Percentiles rank a stretch among this genome's conserved stretches.
Conservation (phyloP, 2,888 invertebrate genomes). For the Dinocampus coccinellae region DNA sequence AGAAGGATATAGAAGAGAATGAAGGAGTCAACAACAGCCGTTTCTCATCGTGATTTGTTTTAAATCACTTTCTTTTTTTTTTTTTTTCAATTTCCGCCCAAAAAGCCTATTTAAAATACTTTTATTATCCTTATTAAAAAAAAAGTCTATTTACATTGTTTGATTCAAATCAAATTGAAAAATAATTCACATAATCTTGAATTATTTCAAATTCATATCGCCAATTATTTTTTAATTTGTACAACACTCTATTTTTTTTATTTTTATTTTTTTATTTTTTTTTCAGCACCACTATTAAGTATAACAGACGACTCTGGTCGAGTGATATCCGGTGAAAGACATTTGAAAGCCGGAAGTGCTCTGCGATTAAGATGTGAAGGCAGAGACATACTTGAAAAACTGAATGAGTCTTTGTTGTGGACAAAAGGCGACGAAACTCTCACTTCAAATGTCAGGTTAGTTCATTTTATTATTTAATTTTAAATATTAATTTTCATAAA, state of each 20-base stretch:
- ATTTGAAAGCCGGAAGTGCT: conserved; percentile 74
- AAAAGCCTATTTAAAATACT: not conserved
- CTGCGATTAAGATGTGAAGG: conserved; percentile 73
- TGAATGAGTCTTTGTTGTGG: conserved; percentile 72
- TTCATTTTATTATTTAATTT: conserved; percentile 34
- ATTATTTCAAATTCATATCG: too few species aligned
- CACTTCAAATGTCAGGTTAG: conserved; percentile 72
- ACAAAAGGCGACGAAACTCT: conserved; percentile 72
- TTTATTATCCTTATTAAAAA: not conserved
- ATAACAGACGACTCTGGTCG: conserved; percentile 75
- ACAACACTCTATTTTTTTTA: too few species aligned
- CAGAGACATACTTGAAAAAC: conserved; percentile 64
- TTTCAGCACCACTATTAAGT: conserved; percentile 73
- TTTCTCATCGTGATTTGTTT: conserved; percentile 3
- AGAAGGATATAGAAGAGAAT: not conserved
- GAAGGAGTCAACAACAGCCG: not conserved
- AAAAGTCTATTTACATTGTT: not conserved
- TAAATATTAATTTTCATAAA: not conserved
- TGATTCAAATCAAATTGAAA: not conserved
- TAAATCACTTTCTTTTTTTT: not conserved
- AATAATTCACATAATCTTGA: too few species aligned
- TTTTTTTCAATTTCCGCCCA: not conserved
- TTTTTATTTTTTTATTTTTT: not conserved
- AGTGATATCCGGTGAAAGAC: conserved; percentile 72
- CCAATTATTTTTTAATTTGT: too few species aligned